Percentiles rank a stretch among this genome's conserved stretches.
phyloP scores from a whole-genome alignment of 2,797 vertebrate genomes.

The Myripristis jacobus region DNA sequence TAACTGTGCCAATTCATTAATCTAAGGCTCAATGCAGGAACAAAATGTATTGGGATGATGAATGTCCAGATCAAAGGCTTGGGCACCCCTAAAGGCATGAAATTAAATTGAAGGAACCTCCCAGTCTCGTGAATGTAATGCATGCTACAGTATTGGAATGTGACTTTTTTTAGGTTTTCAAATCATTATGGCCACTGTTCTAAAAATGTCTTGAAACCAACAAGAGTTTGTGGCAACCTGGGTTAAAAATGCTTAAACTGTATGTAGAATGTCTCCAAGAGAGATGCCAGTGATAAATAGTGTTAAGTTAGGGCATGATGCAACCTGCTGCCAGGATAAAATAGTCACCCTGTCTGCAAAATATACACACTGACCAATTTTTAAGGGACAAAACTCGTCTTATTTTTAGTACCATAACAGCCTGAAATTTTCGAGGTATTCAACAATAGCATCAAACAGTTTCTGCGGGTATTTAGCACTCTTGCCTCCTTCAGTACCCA shows the following conservation, averaged over 20 bases:
- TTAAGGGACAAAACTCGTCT: no score
- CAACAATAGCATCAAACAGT: no score
- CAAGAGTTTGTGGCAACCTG: neutral
- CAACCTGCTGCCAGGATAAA: neutral
- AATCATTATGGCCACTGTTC: slow-evolving; percentile 14
- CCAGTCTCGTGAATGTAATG: slow-evolving; percentile 33
- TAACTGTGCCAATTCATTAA: slow-evolving; percentile 77
- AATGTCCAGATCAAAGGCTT: slow-evolving; percentile 74
- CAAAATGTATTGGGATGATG: slow-evolving; percentile 75
- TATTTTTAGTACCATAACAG: no score
- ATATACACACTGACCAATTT: no score
- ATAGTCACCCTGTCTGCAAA: no score
- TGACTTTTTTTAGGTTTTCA: neutral
- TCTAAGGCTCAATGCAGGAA: slow-evolving; percentile 65
- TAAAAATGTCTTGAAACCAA: slow-evolving; percentile 7
- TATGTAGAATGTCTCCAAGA: no score
- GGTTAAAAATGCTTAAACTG: slow-evolving; percentile 5
- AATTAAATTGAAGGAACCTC: slow-evolving; percentile 63
- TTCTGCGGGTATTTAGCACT: no score
- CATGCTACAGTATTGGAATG: slow-evolving; percentile 11
- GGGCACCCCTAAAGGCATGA: slow-evolving; percentile 54
- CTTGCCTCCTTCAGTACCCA: no score
- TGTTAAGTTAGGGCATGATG: neutral
- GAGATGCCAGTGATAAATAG: neutral
- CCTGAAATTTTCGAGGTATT: no score